Evolutionary conservation across 2,888 invertebrate species (phyloP).

Genomic region (Homarus gammarus): DNA sequence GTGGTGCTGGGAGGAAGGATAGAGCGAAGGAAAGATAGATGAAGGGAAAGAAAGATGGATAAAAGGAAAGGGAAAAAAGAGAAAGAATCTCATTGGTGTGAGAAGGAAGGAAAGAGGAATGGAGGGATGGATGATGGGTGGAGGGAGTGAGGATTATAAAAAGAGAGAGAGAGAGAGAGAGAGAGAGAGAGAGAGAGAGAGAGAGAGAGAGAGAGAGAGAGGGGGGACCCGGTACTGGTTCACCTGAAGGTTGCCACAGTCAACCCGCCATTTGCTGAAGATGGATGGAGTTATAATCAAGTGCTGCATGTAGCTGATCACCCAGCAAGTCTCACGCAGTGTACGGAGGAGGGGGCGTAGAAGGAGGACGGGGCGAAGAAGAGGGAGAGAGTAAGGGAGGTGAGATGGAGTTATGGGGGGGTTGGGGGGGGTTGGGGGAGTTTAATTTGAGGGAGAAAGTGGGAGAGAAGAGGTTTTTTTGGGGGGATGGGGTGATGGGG

Average conservation of each 20-base stretch:
- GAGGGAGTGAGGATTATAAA: conserved; percentile 34
- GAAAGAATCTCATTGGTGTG: background rate
- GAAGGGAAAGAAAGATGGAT: background rate
- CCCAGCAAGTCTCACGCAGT: conserved; percentile 39
- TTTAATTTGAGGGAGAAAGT: background rate
- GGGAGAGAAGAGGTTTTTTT: background rate
- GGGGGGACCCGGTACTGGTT: background rate
- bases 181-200: no score
- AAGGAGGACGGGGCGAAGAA: no score
- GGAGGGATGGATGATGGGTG: background rate
- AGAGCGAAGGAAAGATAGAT: conserved; percentile 16
- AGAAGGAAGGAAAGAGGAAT: background rate
- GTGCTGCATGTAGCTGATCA: conserved; percentile 40
- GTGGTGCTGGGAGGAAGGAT: no score
- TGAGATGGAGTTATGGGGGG: conserved; percentile 2
- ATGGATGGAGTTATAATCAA: conserved; percentile 57
- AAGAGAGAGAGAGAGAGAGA: no score
- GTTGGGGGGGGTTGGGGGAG: background rate
- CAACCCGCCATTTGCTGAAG: conserved; percentile 39
- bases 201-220: no score
- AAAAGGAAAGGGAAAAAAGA: background rate
- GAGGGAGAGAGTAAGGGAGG: background rate
- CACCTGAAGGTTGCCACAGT: background rate
- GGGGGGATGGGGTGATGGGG: background rate
- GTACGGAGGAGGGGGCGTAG: background rate